Conservation (phyloP, 2,797 vertebrate genomes). For the Pogonophryne albipinna region DNA sequence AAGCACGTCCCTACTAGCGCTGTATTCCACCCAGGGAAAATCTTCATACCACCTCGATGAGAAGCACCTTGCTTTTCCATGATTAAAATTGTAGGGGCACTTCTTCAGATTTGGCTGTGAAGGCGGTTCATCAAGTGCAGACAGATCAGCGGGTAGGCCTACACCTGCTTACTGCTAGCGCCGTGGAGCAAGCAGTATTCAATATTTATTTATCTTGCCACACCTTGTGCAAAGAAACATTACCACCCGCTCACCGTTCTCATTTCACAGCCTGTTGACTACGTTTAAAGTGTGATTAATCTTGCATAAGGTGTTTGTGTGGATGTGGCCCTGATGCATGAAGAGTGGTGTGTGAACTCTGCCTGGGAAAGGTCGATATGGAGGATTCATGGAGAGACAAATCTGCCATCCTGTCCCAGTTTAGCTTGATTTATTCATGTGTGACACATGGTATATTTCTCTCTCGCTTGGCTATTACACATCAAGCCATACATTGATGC, state of each 20-base stretch:
- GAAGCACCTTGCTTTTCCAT: too few relatives aligned
- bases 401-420: constrained; percentile 24
- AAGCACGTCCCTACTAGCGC: too few relatives aligned
- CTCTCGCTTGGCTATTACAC: constrained; percentile 7
- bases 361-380: constrained; percentile 35
- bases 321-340: constrained; percentile 40
- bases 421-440: constrained; percentile 45
- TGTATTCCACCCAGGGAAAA: too few relatives aligned
- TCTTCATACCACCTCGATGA: too few relatives aligned
- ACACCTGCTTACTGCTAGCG: too few relatives aligned
- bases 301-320: constrained; percentile 66
- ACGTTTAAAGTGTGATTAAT: constrained; percentile 74
- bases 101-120: too few relatives aligned
- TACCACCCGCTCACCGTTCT: constrained; percentile 46
- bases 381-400: constrained; percentile 44
- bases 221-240: constrained; percentile 58
- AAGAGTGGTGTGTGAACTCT: constrained; percentile 50
- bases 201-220: constrained; percentile 60
- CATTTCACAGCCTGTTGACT: constrained; percentile 76
- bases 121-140: too few relatives aligned
- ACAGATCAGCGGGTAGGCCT: too few relatives aligned
- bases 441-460: constrained; percentile 26
- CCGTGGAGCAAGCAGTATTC: too few relatives aligned
- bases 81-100: too few relatives aligned
- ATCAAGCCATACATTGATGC: constrained; percentile 11